phyloP scores from a whole-genome alignment of 2,113 vertebrate genomes.

The Pleuronectes platessa region DNA sequence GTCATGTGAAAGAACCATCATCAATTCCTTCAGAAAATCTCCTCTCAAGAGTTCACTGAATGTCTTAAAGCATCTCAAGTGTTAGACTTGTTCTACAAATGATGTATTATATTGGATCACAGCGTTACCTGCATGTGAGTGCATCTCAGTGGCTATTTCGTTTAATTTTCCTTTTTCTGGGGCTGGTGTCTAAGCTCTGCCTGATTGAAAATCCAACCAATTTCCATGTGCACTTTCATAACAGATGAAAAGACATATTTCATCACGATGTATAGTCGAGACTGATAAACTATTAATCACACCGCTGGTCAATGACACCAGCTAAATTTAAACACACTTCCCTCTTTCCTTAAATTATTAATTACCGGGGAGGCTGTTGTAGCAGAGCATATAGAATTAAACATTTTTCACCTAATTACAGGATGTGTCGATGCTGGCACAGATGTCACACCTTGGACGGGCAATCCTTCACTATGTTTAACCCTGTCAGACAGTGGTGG shows the following conservation, averaged over 20 bases:
- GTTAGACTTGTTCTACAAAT: conserved; percentile 30
- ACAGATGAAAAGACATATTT: conserved; percentile 72
- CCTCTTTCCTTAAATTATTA: conserved; percentile 70
- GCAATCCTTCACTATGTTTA: conserved; percentile 64
- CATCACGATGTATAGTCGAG: conserved; percentile 65
- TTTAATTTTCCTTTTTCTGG: conserved; percentile 40
- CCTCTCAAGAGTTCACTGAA: too few relatives aligned
- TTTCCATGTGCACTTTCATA: conserved; percentile 65
- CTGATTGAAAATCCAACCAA: conserved; percentile 70
- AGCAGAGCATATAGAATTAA: conserved; percentile 69
- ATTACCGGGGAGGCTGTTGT: conserved; percentile 61
- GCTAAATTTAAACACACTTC: conserved; percentile 78
- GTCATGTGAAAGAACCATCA: too few relatives aligned
- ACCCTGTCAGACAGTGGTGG: conserved; percentile 56
- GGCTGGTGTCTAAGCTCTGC: conserved; percentile 5
- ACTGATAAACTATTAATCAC: conserved; percentile 79
- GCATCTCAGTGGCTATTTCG: conserved; percentile 41
- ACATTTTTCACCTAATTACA: conserved; percentile 67
- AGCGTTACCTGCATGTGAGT: conserved; percentile 35
- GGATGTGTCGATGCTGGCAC: conserved; percentile 62
- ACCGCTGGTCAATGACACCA: conserved; percentile 68
- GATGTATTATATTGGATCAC: conserved; percentile 30
- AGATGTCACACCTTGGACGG: conserved; percentile 76
- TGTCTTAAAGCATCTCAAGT: not conserved
- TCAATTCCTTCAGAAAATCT: too few relatives aligned